A percentile compares a stretch with the other conserved stretches of the same genome.
These are phyloP conservation scores for Pundamilia nyererei DNA, from an alignment of 2,113 vertebrate genomes.

Conservation along the genomic window DNA sequence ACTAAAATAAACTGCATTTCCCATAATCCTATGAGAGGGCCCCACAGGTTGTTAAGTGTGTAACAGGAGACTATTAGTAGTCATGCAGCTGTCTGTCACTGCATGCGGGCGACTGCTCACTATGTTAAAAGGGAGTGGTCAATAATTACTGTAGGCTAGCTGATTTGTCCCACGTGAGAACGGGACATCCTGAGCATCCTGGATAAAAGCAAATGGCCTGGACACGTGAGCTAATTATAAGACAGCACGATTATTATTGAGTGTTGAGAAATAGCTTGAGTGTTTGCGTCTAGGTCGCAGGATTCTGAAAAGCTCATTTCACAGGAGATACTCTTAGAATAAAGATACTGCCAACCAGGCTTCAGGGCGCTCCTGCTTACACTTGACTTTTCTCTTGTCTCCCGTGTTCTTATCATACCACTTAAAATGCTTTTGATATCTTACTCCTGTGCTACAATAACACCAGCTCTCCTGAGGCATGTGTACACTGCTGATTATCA, in stretches of 20 bases:
- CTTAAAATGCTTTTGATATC: slow-evolving; percentile 50
- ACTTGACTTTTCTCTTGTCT: slow-evolving; percentile 2
- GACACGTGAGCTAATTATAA: slow-evolving; percentile 41
- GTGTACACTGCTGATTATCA: background rate
- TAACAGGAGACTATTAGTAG: background rate
- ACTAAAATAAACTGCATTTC: background rate
- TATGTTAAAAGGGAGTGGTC: background rate
- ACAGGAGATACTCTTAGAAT: background rate
- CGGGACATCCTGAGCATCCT: background rate
- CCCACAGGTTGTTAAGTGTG: background rate
- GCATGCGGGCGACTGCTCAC: background rate
- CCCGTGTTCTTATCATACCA: slow-evolving; percentile 18
- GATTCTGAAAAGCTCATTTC: background rate
- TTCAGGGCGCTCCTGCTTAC: background rate
- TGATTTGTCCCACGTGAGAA: slow-evolving; percentile 8
- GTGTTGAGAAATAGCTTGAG: background rate
- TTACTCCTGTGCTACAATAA: background rate
- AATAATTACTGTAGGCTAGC: slow-evolving; percentile 4
- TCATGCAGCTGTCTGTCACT: slow-evolving; percentile 14
- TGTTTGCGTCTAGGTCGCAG: background rate
- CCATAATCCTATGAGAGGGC: background rate
- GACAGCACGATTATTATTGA: background rate
- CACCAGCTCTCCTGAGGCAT: background rate
- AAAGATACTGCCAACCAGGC: background rate
- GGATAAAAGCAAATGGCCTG: slow-evolving; percentile 6